Evolutionary conservation across 2,888 invertebrate species (phyloP).

Genomic region (Aphodius sticticus): DNA sequence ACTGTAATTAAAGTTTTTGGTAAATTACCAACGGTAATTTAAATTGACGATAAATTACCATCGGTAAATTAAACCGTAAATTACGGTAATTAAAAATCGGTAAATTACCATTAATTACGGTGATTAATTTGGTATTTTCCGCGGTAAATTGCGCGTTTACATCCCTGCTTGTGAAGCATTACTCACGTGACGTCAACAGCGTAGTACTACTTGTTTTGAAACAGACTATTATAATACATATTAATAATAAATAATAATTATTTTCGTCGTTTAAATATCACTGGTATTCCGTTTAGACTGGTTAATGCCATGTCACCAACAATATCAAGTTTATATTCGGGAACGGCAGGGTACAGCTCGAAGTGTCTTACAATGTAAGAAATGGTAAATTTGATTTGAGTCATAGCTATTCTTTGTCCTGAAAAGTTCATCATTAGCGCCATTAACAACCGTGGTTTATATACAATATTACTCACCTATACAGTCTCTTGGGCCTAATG

Average conservation of each 20-base stretch:
- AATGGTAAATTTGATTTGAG: conserved; percentile 17
- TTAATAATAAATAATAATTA: not conserved
- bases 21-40: no score
- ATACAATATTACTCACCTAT: not conserved
- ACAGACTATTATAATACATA: no score
- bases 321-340: conserved; percentile 15
- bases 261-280: not conserved
- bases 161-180: no score
- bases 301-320: conserved; percentile 6
- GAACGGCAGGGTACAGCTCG: not conserved
- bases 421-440: not conserved
- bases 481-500: conserved; percentile 1
- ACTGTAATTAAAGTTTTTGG: no score
- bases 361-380: conserved; percentile 5
- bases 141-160: no score
- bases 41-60: no score
- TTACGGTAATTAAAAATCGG: no score
- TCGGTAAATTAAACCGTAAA: no score
- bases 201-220: no score
- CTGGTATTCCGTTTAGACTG: conserved; percentile 13
- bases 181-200: no score
- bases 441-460: not conserved
- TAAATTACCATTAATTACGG: no score
- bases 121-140: no score
- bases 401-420: conserved; percentile 18